Evolutionary conservation across 2,113 vertebrate genomes (phyloP), one percentile per base, ranked within the genome.

Genomic region (Chlamydotis undulata): DNA sequence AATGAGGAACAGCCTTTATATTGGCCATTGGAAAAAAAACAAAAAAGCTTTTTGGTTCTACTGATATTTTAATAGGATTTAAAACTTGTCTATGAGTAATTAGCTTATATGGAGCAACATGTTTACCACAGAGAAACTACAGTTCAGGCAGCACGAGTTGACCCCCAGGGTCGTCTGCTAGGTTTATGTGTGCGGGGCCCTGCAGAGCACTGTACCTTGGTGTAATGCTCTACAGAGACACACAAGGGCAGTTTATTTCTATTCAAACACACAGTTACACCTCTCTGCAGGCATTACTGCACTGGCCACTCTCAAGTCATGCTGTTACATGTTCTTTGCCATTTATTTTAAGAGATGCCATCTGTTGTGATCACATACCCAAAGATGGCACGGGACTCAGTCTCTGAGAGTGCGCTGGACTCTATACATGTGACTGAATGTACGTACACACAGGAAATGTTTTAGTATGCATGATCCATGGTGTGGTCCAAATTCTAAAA

Each of bases 171-270:
- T 6, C 41, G 5, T 41, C 43, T 45, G 57, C 35, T 23, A 14
- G 0, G 0, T 41, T 73, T 24, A 8, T 0, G 0, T 29, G 17
- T 14, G 55, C 39, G 39, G 50, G 31, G 23, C 11, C 10, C 29
- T 53, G 17, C 4, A 19, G 67, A 71, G 11, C 0, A 1, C 1
- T 0, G 41, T 67, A 22, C 61, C 55, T 41, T 15, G 52, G 61
- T 76, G 22, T 29, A 60, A 26, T 0, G 0, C 22, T 73, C 68
- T 71, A 14, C 69, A 29, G 74, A 55, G 77, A 63, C 26, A 81
- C 18, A 7, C 14, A 1, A 19, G 4, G 59, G 9, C 31, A 70
- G 9, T 15, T 60, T 70, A n/a, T 33, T 89, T 76, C 60, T 52
- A 9, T 12, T 50, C 61, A 53, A 88, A 75, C 26, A 56, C 16